Percentiles rank a stretch among this genome's conserved stretches.
phyloP scores from a whole-genome alignment of 1,140 invertebrate genomes.

The Oreohelix idahoensis region DNA sequence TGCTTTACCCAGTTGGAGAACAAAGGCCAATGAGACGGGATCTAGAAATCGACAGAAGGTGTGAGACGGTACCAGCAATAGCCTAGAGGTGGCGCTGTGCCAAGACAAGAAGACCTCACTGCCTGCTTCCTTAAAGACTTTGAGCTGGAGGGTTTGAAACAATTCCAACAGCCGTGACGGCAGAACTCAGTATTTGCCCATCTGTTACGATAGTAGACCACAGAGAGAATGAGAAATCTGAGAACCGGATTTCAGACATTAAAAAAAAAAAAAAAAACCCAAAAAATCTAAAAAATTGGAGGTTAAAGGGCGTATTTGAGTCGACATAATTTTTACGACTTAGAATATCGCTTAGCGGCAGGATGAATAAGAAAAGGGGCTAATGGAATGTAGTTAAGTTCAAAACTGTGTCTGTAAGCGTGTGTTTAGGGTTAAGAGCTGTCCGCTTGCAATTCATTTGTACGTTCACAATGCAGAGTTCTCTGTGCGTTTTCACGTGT shows the following conservation, averaged over 20 bases:
- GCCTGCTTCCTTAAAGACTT: not conserved
- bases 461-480: no score
- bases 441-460: no score
- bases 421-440: no score
- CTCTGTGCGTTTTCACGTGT: no score
- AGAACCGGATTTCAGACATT: not conserved
- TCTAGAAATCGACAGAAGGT: conserved; percentile 18
- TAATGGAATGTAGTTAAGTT: not conserved
- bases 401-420: no score
- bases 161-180: not conserved
- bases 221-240: not conserved
- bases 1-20: not conserved
- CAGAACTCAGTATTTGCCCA: not conserved
- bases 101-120: not conserved
- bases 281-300: not conserved
- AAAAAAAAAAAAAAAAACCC: not conserved
- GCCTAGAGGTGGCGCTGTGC: conserved; percentile 16
- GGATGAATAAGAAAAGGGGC: not conserved
- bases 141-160: not conserved
- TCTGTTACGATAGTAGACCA: conserved; percentile 5
- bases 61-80: conserved; percentile 8
- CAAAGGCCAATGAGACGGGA: not conserved
- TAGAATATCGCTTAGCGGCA: not conserved
- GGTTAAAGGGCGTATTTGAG: not conserved
- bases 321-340: not conserved